A percentile compares a stretch with the other conserved stretches of the same genome.
Conservation (phyloP, 2,113 vertebrate species). For the Heteronetta atricapilla region DNA sequence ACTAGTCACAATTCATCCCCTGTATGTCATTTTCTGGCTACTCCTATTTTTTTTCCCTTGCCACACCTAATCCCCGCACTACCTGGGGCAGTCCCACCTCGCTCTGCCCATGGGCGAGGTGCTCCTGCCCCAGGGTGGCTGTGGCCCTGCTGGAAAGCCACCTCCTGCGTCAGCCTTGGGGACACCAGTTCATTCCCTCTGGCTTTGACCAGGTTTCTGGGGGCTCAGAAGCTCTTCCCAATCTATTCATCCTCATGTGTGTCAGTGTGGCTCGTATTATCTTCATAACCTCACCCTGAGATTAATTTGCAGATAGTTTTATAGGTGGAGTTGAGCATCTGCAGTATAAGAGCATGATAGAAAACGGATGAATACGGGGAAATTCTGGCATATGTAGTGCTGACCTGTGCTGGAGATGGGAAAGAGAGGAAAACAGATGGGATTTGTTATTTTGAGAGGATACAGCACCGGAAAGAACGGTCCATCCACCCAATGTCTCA, state of each 20-base stretch:
- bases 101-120: background rate
- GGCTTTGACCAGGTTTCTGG: background rate
- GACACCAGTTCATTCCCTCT: background rate
- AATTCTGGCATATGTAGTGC: background rate
- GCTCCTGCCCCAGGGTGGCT: background rate
- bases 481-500: background rate
- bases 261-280: fast-evolving
- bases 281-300: background rate
- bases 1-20: background rate
- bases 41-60: background rate
- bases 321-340: background rate
- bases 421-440: background rate
- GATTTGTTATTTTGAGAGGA: background rate
- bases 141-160: background rate
- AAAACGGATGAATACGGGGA: background rate
- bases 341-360: fast-evolving
- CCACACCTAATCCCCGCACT: background rate
- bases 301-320: background rate
- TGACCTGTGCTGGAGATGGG: background rate
- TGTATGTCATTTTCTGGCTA: constrained; percentile 9
- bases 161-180: background rate
- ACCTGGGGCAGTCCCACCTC: background rate
- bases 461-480: background rate
- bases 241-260: fast-evolving
- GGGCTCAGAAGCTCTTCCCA: background rate